Conservation (phyloP, 2,113 vertebrate genomes). For the Variabilichromis moorii region DNA sequence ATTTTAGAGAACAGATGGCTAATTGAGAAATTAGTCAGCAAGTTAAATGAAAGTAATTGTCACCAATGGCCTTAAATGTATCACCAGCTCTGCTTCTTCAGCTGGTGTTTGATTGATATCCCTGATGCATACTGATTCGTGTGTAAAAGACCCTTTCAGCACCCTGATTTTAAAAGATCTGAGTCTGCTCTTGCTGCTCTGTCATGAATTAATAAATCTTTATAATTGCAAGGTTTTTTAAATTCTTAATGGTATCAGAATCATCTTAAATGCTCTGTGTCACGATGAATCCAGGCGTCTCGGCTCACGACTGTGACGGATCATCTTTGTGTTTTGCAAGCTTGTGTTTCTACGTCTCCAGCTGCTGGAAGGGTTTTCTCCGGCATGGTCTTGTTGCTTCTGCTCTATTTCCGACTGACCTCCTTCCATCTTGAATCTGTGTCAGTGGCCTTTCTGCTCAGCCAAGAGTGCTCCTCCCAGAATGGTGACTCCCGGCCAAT, state of each 20-base stretch:
- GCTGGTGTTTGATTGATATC: background rate
- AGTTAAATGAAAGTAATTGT: background rate
- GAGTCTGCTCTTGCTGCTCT: background rate
- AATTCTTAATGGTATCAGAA: background rate
- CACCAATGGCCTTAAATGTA: accelerated
- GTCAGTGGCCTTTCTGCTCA: slow-evolving; percentile 41
- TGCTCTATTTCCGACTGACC: slow-evolving; percentile 65
- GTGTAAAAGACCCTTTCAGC: background rate
- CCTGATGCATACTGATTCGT: background rate
- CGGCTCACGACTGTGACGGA: background rate
- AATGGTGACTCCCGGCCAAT: background rate
- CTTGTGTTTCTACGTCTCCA: slow-evolving; percentile 21
- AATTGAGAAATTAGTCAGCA: background rate
- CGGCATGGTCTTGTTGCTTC: slow-evolving; percentile 51
- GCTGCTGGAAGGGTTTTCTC: slow-evolving; percentile 43
- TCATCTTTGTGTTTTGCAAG: background rate
- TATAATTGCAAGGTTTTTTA: background rate
- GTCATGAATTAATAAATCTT: background rate
- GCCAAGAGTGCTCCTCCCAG: background rate
- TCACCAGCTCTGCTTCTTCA: background rate
- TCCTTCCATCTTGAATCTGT: slow-evolving; percentile 48
- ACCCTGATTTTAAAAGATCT: background rate
- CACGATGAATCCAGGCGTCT: background rate
- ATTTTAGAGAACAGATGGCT: background rate
- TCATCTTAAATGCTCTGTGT: background rate